Percentiles rank a stretch among this genome's conserved stretches.
phyloP scores from a whole-genome alignment of 2,797 vertebrate species.

The Trachurus trachurus region DNA sequence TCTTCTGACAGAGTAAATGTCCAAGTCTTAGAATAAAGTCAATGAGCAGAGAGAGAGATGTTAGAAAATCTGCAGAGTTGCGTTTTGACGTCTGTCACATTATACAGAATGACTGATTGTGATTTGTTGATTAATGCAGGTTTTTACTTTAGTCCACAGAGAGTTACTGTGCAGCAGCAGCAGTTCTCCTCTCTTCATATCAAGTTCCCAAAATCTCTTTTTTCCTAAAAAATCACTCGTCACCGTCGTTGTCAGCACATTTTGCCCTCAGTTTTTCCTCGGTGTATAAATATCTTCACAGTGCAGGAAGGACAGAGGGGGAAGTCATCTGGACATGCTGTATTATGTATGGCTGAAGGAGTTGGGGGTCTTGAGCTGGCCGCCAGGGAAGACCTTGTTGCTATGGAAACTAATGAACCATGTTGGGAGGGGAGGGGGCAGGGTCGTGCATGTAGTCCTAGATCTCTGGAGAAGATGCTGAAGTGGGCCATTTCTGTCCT shows the following conservation, averaged over 20 bases:
- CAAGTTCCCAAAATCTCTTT: background rate
- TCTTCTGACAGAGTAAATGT: no score
- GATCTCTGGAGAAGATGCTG: constrained; percentile 31
- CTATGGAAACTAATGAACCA: constrained; percentile 71
- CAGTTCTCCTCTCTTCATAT: background rate
- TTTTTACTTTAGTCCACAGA: background rate
- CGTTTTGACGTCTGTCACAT: background rate
- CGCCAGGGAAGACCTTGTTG: constrained; percentile 61
- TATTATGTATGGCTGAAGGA: constrained; percentile 14
- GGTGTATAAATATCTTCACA: background rate
- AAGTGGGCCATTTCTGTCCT: constrained; percentile 14
- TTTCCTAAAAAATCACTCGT: constrained; percentile 8
- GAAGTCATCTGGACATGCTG: constrained; percentile 40
- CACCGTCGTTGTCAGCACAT: constrained; percentile 20
- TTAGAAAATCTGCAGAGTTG: background rate
- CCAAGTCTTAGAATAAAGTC: background rate
- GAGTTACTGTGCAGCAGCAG: background rate
- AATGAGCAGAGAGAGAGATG: background rate
- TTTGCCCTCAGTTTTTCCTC: constrained; percentile 1
- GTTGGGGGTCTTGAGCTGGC: constrained; percentile 39
- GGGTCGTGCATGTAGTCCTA: constrained; percentile 14
- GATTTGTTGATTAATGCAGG: background rate
- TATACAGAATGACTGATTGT: background rate
- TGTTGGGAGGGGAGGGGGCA: constrained; percentile 5
- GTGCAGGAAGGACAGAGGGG: background rate